Percentiles rank a stretch among this genome's conserved stretches.
Conservation (phyloP, 2,888 invertebrate species). For the Tryphoninae sp. region DNA sequence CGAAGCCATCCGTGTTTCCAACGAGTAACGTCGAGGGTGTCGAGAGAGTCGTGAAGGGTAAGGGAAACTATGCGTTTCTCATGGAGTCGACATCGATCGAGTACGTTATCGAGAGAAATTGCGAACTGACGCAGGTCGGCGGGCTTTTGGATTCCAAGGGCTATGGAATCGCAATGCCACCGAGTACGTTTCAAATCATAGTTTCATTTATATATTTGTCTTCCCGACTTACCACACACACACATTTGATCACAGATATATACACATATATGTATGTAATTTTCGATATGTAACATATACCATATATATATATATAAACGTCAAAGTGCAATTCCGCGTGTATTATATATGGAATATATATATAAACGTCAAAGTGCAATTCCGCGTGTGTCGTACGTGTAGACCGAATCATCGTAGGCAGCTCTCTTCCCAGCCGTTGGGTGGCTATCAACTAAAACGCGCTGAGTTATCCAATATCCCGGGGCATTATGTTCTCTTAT, state of each 20-base stretch:
- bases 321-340: too few relatives aligned
- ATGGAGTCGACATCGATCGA: slow-evolving; percentile 98
- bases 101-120: slow-evolving; percentile 93
- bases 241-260: neutral
- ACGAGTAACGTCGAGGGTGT: slow-evolving; percentile 93
- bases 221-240: neutral
- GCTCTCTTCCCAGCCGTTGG: too few relatives aligned
- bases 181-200: slow-evolving; percentile 85
- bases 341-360: too few relatives aligned
- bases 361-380: too few relatives aligned
- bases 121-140: slow-evolving; percentile 92
- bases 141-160: slow-evolving; percentile 93
- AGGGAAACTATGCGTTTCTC: slow-evolving; percentile 94
- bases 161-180: slow-evolving; percentile 95
- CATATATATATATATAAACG: too few relatives aligned
- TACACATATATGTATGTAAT: too few relatives aligned
- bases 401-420: too few relatives aligned
- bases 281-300: too few relatives aligned
- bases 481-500: slow-evolving; percentile 39
- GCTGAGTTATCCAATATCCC: slow-evolving; percentile 43
- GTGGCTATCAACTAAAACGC: slow-evolving; percentile 13
- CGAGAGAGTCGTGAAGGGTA: slow-evolving; percentile 90
- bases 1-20: slow-evolving; percentile 92
- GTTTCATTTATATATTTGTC: too few relatives aligned
- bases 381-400: too few relatives aligned